Base-by-base conservation (phyloP, 2,797 vertebrate species). In the Sebastes nivosus region DNA sequence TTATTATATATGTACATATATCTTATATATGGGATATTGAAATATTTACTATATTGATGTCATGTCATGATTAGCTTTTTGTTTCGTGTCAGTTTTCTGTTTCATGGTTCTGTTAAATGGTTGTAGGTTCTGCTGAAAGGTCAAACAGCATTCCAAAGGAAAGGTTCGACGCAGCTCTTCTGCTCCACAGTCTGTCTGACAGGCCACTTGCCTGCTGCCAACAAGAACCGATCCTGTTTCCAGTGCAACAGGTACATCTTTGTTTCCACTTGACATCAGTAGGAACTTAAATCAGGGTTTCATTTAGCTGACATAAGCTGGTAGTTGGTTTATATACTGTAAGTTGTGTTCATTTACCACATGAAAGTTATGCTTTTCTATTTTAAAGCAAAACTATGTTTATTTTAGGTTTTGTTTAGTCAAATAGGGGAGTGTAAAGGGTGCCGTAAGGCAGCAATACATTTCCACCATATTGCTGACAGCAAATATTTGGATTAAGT, bases 101-200 rank as follows among this genome's bases (percentile, higher is more conserved):
- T 34, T 63, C 4, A 10, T 69, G 25, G 2, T 46, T 65, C 1
- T 81, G 18, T 52, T 29, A 20, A 46, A 66, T 67, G 50, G 2
- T 30, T 81, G 6, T n/a, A 95, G 94, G 87, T 95, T 76, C 88
- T 95, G 63, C 96, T 99, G 86, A 99, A 99, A 94, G 99, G 99
- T 50, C 98, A 99, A 94, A 99, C 98, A 0, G 99, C 98, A 2
- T 99, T 99, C 94, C 98, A 99, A 91, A 97, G 98, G 88, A 99
- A 99, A 95, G 98, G 98, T 50, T 99, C 98, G 2, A 98, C 98
- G 12, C 99, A 99, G 94, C 98, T 99, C 30, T 99, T 99, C 96
- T 99, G 99, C 94, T 99, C 99, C 82, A 99, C 99, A 3, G 94
- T 99, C 88, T 99, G 99, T 94, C 96, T 99, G 89, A 99, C 98